Evolutionary conservation across 2,888 invertebrate species (phyloP).

Genomic region (Amitus sp.): DNA sequence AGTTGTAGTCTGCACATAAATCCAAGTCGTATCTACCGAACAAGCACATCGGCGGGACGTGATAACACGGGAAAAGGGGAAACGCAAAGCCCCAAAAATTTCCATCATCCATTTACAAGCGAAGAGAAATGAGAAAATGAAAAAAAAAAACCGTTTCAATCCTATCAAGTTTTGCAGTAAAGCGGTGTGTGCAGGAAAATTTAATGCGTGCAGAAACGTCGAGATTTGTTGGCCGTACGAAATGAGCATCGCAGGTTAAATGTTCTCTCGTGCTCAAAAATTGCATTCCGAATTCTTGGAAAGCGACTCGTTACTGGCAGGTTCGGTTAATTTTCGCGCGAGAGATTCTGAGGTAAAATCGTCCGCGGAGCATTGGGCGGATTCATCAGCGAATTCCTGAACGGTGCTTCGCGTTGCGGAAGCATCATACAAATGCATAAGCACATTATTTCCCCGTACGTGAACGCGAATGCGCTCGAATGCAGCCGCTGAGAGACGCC

Average conservation of each 20-base stretch:
- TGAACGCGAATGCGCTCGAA: slow-evolving; percentile 30
- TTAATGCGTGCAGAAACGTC: no score
- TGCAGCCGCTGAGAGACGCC: slow-evolving; percentile 26
- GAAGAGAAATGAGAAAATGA: no score
- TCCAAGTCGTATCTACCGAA: no score
- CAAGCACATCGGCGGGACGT: no score
- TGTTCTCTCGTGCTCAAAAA: no score
- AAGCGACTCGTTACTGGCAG: background rate
- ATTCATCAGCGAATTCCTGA: slow-evolving; percentile 18
- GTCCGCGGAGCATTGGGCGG: slow-evolving; percentile 9
- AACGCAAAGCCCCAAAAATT: no score
- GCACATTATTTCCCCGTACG: slow-evolving; percentile 53
- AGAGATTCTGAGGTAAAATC: background rate
- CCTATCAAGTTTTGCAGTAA: no score
- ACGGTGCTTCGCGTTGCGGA: slow-evolving; percentile 38
- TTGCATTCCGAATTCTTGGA: background rate
- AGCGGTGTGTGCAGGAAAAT: no score
- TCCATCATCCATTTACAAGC: no score
- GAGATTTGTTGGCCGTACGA: background rate
- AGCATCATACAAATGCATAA: slow-evolving; percentile 52
- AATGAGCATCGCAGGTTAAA: background rate
- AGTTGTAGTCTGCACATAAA: no score
- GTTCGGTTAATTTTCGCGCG: background rate
- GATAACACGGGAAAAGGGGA: no score
- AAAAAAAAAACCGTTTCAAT: no score